These are phyloP conservation scores for Biston stratarius DNA, from an alignment of 2,888 invertebrate genomes.

Conservation along the genomic window DNA sequence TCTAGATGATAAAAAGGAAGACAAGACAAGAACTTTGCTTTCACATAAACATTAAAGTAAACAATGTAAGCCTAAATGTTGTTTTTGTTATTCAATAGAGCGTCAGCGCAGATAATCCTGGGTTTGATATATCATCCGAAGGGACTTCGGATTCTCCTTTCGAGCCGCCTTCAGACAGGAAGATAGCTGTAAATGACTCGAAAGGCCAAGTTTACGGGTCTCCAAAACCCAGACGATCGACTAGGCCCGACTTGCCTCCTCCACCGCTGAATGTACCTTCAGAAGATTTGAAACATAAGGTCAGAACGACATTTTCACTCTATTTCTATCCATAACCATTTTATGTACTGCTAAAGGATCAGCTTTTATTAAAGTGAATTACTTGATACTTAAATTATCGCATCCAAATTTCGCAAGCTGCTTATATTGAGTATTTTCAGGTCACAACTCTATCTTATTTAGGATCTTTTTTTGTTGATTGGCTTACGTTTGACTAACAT, in stretches of 20 bases:
- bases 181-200: not conserved
- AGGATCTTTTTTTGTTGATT: too few relatives aligned
- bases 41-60: too few relatives aligned
- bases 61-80: not conserved
- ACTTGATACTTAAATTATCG: too few relatives aligned
- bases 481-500: too few relatives aligned
- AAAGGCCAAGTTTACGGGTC: constrained; percentile 37
- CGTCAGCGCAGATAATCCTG: constrained; percentile 11
- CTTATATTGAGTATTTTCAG: too few relatives aligned
- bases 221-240: constrained; percentile 43
- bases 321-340: too few relatives aligned
- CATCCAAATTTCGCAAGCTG: too few relatives aligned
- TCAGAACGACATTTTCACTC: constrained; percentile 14
- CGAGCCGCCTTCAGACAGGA: constrained; percentile 14
- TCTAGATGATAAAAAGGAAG: too few relatives aligned
- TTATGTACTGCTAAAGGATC: too few relatives aligned
- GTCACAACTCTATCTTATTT: too few relatives aligned
- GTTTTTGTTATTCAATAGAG: constrained; percentile 8
- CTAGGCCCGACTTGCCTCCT: constrained; percentile 39
- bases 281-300: constrained; percentile 38
- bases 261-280: constrained; percentile 43
- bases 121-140: constrained; percentile 27
- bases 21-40: too few relatives aligned
- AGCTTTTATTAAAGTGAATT: not conserved
- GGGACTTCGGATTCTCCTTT: constrained; percentile 19